Evolutionary conservation across 2,888 invertebrate species (phyloP), one percentile per base, ranked within the genome.

Genomic region (Eucera pruinosa): DNA sequence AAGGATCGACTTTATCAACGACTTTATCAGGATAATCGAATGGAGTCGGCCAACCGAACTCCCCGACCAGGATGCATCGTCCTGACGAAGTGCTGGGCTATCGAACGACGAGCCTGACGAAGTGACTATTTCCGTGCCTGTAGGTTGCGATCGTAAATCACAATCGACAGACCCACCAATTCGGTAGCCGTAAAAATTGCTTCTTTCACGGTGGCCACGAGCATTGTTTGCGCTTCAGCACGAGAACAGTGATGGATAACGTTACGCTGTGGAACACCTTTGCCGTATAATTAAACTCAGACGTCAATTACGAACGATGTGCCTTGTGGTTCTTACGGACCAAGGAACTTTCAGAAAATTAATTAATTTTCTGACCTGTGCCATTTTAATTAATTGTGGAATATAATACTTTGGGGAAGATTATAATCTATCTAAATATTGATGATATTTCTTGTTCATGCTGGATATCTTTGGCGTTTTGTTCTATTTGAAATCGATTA

Each of bases 1-100:
- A 57, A 61, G 66, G 72, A 78, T 67, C 72, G 77, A 72, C 75
- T 82, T 84, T 86, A 82, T 86, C 84, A 81, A 79, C 71, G 86
- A 83, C 82, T 84, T 83, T 84, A 84, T 81, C 86, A 54, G 80
- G 85, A 84, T 86, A 85, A 85, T 85, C 84, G 86, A 85, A 82
- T 72, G 78, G 76, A 79, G 81, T 78, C 75, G 74, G 52, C 55
- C 48, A 57, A 62, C 74, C 72, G 72, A 65, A 48, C 69, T 65
- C 62, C 52, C 48, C 23, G 1, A 23, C 47, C 18, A 50, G 64
- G 48, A 69, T 68, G 76, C 74, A 71, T 65, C 79, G 58, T 55
- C 64, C 70, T 75, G 78, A 86, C 86, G 79, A 81, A 81, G 73
- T 72, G 77, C 39, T 47, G 64, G 48, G 61, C 65, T 66, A 65